Base-by-base conservation (phyloP, 2,797 vertebrate genomes). In the Poecilia picta region DNA sequence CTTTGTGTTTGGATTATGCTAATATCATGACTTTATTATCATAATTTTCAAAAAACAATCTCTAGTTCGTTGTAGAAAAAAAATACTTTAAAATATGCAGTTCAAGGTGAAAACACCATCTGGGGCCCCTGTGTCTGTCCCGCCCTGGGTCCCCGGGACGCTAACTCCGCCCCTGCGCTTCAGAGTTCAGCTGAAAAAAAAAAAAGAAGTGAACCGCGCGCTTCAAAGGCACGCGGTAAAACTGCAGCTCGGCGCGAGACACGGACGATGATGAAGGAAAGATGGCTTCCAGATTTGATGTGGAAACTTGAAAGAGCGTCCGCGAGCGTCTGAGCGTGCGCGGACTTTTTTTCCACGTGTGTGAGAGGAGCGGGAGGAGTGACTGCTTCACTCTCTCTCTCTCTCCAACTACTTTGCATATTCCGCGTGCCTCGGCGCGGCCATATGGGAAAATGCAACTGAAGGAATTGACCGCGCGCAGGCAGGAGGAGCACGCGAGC, bases 371-470 rank as follows among this genome's bases (percentile, higher is more conserved):
- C 72, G 87, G 86, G 87, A 13, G 73, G 89, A 53, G 25, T 23
- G n/a, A 53, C 72, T n/a, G 73, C 53, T 57, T 23, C 62, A 81
- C 85, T 89, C 93, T 73, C 86, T 77, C 74, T 64, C 82, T 74
- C 94, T 91, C 91, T 84, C 96, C 95, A 91, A 95, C 97, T 97
- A 94, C 95, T 98, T 97, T 97, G 97, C 97, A 98, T 97, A 97
- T 97, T 95, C 96, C 95, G 96, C 97, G 96, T 96, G 97, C 92
- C 97, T 97, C 93, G 95, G 96, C 96, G 96, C 96, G 96, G 96
- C 96, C 97, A 98, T 96, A 97, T 97, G 97, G 97, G 97, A 97
- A 97, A 96, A 97, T 97, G 97, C 96, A 95, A 97, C 96, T 97
- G 97, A 96, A 97, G 97, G 97, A 97, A 98, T 97, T 97, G 97